These are phyloP conservation scores for Rhizomys pruinosus DNA, from an alignment of 2,113 vertebrate genomes.

Conservation along the genomic window DNA sequence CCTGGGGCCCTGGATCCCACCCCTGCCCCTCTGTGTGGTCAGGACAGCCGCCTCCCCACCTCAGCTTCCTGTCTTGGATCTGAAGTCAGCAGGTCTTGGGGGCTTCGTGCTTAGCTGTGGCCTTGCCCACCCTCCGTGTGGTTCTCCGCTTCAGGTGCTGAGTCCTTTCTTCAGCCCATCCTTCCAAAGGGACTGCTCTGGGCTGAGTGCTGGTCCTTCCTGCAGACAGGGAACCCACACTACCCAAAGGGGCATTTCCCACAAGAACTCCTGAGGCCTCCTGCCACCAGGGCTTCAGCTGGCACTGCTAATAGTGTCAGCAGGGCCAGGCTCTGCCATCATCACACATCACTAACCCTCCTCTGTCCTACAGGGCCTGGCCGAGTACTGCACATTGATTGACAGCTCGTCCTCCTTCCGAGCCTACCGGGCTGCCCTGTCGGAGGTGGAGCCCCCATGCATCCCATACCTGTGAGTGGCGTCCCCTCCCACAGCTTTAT, in stretches of 20 bases:
- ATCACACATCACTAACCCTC: not conserved
- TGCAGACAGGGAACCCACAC: not conserved
- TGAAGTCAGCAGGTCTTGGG: rapidly evolving
- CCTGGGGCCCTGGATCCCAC: not conserved
- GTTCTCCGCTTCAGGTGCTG: too few species aligned
- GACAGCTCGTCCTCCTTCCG: slow-evolving; percentile 99
- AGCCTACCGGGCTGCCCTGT: slow-evolving; percentile 96
- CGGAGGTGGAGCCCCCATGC: slow-evolving; percentile 97
- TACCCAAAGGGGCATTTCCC: not conserved
- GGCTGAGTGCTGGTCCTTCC: not conserved
- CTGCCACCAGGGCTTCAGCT: not conserved
- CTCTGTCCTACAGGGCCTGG: slow-evolving; percentile 88
- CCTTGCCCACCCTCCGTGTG: rapidly evolving
- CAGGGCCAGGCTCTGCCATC: not conserved
- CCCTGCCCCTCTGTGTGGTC: not conserved
- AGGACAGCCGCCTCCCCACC: not conserved
- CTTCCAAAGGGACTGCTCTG: not conserved
- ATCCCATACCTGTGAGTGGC: slow-evolving; percentile 97
- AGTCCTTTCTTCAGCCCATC: rapidly evolving
- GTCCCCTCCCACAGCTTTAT: too few species aligned
- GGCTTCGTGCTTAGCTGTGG: rapidly evolving
- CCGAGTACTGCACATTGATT: slow-evolving; percentile 98
- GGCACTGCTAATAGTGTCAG: not conserved
- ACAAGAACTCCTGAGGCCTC: not conserved
- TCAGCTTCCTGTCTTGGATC: not conserved